These are phyloP conservation scores for Phymastichus coffea DNA, from an alignment of 1,140 invertebrate genomes.

Conservation along the genomic window DNA sequence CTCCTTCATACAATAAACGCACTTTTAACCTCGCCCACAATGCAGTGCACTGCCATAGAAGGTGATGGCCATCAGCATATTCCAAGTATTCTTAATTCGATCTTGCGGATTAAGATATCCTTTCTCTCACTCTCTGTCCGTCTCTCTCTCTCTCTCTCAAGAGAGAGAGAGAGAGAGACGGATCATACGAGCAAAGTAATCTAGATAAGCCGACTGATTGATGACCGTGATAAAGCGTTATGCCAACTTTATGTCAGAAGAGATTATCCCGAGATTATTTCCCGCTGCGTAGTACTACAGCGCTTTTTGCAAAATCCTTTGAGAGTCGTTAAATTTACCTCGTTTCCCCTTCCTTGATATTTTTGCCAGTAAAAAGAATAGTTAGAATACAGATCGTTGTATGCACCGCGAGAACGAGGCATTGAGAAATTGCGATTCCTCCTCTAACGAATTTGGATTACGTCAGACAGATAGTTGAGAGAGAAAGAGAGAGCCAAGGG, in stretches of 20 bases:
- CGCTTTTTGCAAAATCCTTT: not conserved
- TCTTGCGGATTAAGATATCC: conserved; percentile 49
- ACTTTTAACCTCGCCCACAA: not conserved
- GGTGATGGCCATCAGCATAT: not conserved
- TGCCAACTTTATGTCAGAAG: conserved; percentile 19
- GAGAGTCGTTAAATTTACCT: conserved; percentile 1
- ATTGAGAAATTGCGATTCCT: conserved; percentile 22
- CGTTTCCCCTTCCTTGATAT: not conserved
- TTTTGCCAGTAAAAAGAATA: no score
- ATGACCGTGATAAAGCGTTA: conserved; percentile 25
- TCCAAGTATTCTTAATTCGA: conserved; percentile 24
- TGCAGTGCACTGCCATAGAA: not conserved
- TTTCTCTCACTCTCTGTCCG: no score
- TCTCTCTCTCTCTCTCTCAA: no score
- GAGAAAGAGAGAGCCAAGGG: no score
- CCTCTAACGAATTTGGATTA: no score
- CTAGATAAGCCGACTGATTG: conserved; percentile 28
- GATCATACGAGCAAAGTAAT: conserved; percentile 37
- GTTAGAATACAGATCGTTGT: not conserved
- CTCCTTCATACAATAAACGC: no score
- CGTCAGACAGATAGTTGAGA: no score
- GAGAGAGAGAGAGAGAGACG: conserved; percentile 36
- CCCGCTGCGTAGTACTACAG: conserved; percentile 5
- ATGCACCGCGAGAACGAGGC: not conserved
- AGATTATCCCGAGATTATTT: conserved; percentile 23